A percentile compares a stretch with the other conserved stretches of the same genome.
These are phyloP conservation scores for Nematostella vectensis DNA, from an alignment of 92 coral and sea anemone species.

Conservation along the genomic window DNA sequence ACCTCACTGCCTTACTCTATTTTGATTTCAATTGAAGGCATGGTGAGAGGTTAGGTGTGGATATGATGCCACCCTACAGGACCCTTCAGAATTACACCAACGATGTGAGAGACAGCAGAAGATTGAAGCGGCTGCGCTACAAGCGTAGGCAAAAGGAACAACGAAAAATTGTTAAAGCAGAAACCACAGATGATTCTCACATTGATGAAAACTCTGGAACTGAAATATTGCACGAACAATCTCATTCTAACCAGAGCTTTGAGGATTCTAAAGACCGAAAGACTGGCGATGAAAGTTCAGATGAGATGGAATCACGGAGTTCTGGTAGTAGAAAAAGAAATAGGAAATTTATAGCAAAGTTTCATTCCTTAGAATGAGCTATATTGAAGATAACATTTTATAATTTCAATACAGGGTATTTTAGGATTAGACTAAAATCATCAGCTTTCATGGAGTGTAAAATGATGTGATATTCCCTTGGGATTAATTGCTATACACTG, in stretches of 20 bases:
- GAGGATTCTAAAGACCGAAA: neutral
- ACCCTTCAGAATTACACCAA: slow-evolving; percentile 8
- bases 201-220: neutral
- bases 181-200: neutral
- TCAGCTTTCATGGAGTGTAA: too few species aligned
- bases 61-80: slow-evolving; percentile 13
- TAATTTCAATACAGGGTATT: too few species aligned
- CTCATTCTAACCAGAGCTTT: neutral
- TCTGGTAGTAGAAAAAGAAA: slow-evolving; percentile 16
- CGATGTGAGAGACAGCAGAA: slow-evolving; percentile 14
- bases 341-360: slow-evolving; percentile 18
- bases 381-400: neutral
- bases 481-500: too few species aligned
- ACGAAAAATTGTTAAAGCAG: slow-evolving; percentile 1
- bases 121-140: slow-evolving; percentile 9
- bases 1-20: too few species aligned
- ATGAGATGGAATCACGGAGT: neutral
- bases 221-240: neutral
- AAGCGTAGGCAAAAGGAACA: slow-evolving; percentile 15
- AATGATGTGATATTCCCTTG: too few species aligned
- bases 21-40: too few species aligned
- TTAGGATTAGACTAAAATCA: too few species aligned
- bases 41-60: slow-evolving; percentile 13
- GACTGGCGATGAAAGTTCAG: neutral
- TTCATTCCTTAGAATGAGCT: slow-evolving; percentile 14